Evolutionary conservation across 2,888 invertebrate species (phyloP).

Genomic region (Stenoptilia bipunctidactyla): DNA sequence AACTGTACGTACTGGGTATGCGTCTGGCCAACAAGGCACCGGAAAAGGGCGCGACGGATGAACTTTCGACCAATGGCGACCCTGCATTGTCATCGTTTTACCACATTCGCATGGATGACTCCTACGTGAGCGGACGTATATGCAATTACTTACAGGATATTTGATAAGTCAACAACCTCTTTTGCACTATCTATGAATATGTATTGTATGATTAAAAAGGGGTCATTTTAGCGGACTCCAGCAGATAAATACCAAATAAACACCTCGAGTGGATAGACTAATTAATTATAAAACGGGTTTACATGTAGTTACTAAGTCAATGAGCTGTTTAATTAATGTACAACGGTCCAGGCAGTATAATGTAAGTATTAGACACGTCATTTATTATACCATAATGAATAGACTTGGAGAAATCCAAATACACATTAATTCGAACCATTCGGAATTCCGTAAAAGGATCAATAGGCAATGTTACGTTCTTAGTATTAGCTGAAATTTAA

Average conservation of each 20-base stretch:
- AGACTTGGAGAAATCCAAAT: too few species aligned
- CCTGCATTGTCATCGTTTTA: slow-evolving; percentile 3
- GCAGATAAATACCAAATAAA: neutral
- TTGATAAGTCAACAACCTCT: too few species aligned
- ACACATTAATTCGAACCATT: too few species aligned
- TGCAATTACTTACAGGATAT: too few species aligned
- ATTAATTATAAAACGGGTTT: neutral
- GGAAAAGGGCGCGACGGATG: slow-evolving; percentile 55
- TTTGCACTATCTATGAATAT: too few species aligned
- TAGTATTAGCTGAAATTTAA: too few species aligned
- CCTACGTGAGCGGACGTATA: slow-evolving; percentile 28
- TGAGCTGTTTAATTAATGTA: slow-evolving; percentile 1
- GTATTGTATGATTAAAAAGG: neutral
- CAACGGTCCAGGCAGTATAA: neutral
- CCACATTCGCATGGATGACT: slow-evolving; percentile 32
- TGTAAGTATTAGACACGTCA: too few species aligned
- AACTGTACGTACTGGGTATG: slow-evolving; percentile 3
- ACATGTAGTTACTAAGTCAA: slow-evolving; percentile 1
- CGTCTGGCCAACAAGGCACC: slow-evolving; percentile 42
- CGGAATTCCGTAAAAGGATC: too few species aligned
- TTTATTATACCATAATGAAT: too few species aligned
- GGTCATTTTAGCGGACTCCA: neutral
- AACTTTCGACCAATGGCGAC: slow-evolving; percentile 34
- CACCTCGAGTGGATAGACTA: neutral
- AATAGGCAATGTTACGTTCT: too few species aligned